Base-by-base conservation (phyloP, 1,140 invertebrate species). In the Hermatobates lingyangjiaoensis region DNA sequence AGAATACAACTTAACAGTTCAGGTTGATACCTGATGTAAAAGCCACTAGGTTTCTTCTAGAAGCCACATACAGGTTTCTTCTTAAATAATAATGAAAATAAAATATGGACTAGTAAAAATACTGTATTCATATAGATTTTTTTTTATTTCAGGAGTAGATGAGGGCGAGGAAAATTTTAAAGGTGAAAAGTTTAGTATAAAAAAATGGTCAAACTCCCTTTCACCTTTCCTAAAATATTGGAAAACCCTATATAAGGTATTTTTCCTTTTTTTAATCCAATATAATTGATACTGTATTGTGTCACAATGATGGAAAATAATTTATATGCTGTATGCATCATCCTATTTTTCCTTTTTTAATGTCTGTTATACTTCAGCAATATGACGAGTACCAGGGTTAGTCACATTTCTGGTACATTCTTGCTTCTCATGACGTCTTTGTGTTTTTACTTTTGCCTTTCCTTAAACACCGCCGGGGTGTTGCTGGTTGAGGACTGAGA, bases 221-320 rank as follows among this genome's bases (percentile, higher is more conserved):
- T 70, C 70, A 15, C 81, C 82, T 0, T 62, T 84, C 48, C 68
- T 88, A 5, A 75, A 71, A 54, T 58, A 83, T 1, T 88, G 85
- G 85, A 83, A 84, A 57, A 82, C 81, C 60, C 58, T 87, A 15
- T 82, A 72, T 45, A 61, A 66, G 52, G 61, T 53, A 46, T 27
- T 39, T 47, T 26, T 52, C 7, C 40, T 52, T 20, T 45, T 26
- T 48, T 47, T 3, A 48, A 20, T 49, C 15, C 10, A 48, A 28
- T 7, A 5, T 14, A 7, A 15, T 2, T 12, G 18, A 45, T 40
- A 15, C 21, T 53, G 3, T 20, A 15, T 10, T 27, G 23, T 14
- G 20, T 27, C 1, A 12, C 39, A 15, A 27, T 25, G 18, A n/a
- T 26, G 24, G 39, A 12, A 34, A 18, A 7, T 10, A 4, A 44